Conservation (phyloP, 2,797 vertebrate species). For the Sardinella longiceps region DNA sequence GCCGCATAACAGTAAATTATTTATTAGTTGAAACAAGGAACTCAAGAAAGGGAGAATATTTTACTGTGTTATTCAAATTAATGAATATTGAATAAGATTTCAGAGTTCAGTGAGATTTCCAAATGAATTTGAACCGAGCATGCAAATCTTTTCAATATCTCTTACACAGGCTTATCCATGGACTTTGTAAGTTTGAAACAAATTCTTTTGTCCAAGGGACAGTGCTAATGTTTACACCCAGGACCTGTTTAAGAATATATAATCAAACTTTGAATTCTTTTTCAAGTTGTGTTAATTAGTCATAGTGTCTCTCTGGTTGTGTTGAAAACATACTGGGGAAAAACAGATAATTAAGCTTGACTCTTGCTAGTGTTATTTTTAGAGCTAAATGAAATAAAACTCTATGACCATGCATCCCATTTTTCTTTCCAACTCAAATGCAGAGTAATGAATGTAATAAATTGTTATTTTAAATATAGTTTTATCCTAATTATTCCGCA, state of each 20-base stretch:
- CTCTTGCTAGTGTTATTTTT: background rate
- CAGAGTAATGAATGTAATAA: background rate
- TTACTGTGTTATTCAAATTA: conserved; percentile 39
- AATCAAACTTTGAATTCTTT: conserved; percentile 13
- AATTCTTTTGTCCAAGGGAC: background rate
- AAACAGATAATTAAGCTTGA: conserved; percentile 5
- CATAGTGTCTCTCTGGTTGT: background rate
- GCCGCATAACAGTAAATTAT: conserved; percentile 58
- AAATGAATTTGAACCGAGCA: conserved; percentile 27
- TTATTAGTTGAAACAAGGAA: conserved; percentile 50
- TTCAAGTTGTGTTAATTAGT: conserved; percentile 2
- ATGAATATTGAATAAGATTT: conserved; percentile 43
- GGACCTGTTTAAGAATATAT: background rate
- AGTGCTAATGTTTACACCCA: background rate
- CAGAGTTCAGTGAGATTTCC: conserved; percentile 41
- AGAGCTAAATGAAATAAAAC: background rate
- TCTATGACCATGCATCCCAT: background rate
- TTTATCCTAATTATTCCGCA: background rate
- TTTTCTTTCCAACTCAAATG: background rate
- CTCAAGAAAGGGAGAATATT: conserved; percentile 33
- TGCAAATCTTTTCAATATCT: conserved; percentile 28
- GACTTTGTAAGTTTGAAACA: background rate
- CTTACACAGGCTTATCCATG: background rate
- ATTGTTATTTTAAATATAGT: background rate
- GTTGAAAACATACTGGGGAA: background rate